These are phyloP conservation scores for Eudorcas thomsonii DNA, from an alignment of 2,113 vertebrate species.

Conservation along the genomic window DNA sequence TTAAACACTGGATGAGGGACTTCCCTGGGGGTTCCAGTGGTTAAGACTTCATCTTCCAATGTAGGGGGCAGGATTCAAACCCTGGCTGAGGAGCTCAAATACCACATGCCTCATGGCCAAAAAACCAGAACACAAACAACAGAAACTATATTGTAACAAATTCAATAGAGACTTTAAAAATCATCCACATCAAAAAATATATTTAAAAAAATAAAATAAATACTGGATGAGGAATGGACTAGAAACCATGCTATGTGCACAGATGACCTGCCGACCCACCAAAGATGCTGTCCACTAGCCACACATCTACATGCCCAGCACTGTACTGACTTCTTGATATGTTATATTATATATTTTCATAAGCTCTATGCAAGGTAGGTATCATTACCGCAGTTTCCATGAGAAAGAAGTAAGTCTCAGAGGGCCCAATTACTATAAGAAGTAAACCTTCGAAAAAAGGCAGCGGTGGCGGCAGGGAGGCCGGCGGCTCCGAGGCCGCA, in stretches of 20 bases:
- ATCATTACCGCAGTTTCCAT: background rate
- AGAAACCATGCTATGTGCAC: background rate
- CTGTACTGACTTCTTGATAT: background rate
- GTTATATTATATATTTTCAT: background rate
- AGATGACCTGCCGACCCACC: background rate
- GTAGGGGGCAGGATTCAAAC: background rate
- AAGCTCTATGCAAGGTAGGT: background rate
- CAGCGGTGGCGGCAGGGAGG: too few relatives aligned
- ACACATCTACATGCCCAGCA: background rate
- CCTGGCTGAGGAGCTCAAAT: background rate
- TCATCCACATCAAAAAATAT: background rate
- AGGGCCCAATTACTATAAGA: background rate
- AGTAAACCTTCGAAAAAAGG: background rate
- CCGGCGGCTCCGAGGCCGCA: too few relatives aligned
- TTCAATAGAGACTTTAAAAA: background rate
- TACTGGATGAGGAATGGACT: background rate
- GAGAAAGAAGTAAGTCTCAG: background rate
- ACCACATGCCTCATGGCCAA: background rate
- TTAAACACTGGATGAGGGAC: background rate
- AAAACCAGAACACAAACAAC: background rate
- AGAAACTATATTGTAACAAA: background rate
- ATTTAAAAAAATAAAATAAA: background rate
- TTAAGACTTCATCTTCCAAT: background rate
- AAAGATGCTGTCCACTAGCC: background rate
- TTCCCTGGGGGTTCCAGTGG: background rate